These are phyloP conservation scores for Eupithecia exiguata DNA, from an alignment of 2,888 invertebrate genomes.

Conservation along the genomic window DNA sequence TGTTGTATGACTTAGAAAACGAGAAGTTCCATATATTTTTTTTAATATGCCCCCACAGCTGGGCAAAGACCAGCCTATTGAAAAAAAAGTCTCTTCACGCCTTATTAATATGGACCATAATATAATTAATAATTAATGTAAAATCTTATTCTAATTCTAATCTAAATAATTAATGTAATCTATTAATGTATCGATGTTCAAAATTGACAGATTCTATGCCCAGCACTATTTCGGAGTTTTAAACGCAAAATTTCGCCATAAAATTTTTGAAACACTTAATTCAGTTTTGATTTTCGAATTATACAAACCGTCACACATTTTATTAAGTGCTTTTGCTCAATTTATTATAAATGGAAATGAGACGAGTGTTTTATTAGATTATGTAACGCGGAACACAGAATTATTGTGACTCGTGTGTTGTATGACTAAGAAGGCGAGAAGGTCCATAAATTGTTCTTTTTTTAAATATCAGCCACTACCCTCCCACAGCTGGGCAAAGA, in stretches of 20 bases:
- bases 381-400: background rate
- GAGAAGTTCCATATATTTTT: too few relatives aligned
- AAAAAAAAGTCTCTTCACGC: too few relatives aligned
- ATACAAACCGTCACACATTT: constrained; percentile 1
- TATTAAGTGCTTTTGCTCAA: constrained; percentile 5
- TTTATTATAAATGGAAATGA: background rate
- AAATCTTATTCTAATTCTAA: too few relatives aligned
- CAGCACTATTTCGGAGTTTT: constrained; percentile 5
- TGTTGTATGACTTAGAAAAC: too few relatives aligned
- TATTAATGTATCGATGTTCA: background rate
- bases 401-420: background rate
- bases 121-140: too few relatives aligned
- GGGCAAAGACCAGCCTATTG: too few relatives aligned
- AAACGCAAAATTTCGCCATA: background rate
- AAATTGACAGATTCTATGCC: background rate
- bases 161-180: too few relatives aligned
- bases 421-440: background rate
- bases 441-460: background rate
- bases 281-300: constrained; percentile 22
- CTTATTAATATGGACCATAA: too few relatives aligned
- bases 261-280: background rate
- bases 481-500: too few relatives aligned
- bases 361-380: background rate
- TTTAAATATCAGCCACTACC: background rate
- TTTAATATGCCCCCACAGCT: too few relatives aligned